Conservation (phyloP, 2,888 invertebrate genomes). For the Ametastegia equiseti region DNA sequence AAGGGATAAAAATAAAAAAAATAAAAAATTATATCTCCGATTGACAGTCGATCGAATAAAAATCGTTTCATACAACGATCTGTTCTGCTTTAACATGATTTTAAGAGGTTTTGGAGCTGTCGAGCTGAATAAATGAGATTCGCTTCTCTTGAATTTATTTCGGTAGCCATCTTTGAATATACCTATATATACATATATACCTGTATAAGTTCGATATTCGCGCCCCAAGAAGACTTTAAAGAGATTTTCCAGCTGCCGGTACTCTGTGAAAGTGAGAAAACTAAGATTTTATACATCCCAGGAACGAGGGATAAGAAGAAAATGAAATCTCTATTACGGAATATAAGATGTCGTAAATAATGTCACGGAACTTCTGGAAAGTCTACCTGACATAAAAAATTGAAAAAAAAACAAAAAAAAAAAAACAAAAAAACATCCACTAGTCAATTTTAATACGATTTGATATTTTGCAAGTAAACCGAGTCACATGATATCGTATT, state of each 20-base stretch:
- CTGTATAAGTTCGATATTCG: background rate
- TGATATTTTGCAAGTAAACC: background rate
- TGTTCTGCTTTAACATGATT: background rate
- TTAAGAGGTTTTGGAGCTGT: background rate
- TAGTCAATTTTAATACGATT: background rate
- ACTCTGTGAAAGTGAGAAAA: background rate
- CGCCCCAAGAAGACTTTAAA: background rate
- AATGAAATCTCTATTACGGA: background rate
- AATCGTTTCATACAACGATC: background rate
- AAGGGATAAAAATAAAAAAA: background rate
- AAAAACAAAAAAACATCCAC: background rate
- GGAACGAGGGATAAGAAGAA: background rate
- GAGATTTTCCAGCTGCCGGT: background rate
- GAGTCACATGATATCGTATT: background rate
- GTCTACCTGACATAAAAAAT: no score
- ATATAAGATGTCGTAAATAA: no score
- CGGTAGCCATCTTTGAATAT: background rate
- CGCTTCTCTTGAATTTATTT: constrained; percentile 2
- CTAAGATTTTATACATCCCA: background rate
- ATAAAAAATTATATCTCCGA: no score
- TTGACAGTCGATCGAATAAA: background rate
- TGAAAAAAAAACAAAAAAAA: no score
- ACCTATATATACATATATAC: no score
- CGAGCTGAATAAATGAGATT: constrained; percentile 1
- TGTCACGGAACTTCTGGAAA: no score